These are phyloP conservation scores for Gymnocephalus cernua DNA, from an alignment of 2,113 vertebrate species.

Conservation along the genomic window DNA sequence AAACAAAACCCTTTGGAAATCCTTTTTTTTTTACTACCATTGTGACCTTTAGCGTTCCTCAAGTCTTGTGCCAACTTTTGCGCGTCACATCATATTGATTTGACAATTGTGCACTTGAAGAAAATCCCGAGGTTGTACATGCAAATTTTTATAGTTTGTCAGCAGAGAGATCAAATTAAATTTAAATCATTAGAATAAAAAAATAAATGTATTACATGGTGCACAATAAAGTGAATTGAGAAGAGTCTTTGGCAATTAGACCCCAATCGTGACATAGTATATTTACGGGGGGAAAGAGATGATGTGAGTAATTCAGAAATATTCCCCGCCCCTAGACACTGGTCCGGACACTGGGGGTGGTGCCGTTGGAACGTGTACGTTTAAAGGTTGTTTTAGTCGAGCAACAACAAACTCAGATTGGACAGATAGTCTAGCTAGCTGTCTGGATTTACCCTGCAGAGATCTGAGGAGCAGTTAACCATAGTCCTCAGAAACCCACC, in stretches of 20 bases:
- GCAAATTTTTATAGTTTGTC: not conserved
- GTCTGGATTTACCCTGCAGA: too few relatives aligned
- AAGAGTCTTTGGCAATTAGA: not conserved
- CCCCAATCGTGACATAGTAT: not conserved
- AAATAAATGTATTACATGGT: not conserved
- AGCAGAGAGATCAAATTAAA: not conserved
- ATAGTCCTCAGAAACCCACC: too few relatives aligned
- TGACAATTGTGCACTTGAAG: not conserved
- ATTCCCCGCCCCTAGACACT: too few relatives aligned
- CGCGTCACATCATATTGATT: not conserved
- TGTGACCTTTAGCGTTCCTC: slow-evolving; percentile 27
- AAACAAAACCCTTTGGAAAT: too few relatives aligned
- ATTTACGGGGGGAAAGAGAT: not conserved
- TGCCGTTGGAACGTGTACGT: too few relatives aligned
- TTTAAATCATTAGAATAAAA: not conserved
- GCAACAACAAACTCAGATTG: too few relatives aligned
- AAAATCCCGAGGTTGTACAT: not conserved
- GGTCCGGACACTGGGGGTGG: too few relatives aligned
- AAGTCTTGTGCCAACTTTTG: not conserved
- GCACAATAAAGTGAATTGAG: not conserved
- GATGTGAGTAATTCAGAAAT: too few relatives aligned
- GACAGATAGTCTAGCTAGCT: too few relatives aligned
- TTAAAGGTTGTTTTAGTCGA: too few relatives aligned
- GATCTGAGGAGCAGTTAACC: too few relatives aligned
- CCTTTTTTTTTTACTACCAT: not conserved